phyloP scores from a whole-genome alignment of 2,888 invertebrate genomes.

The Ypsolopha sequella region DNA sequence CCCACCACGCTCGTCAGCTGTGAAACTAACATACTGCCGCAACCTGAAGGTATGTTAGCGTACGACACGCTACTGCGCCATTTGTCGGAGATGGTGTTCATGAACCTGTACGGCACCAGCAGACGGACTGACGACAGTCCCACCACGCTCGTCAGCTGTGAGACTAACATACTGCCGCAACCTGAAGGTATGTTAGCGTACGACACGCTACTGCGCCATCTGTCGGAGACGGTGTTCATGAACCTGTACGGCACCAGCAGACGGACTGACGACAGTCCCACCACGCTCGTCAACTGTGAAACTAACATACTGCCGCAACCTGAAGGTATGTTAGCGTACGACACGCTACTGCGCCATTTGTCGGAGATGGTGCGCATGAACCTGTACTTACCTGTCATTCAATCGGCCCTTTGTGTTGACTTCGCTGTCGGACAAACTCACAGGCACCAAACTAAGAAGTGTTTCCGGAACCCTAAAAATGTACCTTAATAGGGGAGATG shows the following conservation, averaged over 20 bases:
- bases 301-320: conserved; percentile 37
- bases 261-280: conserved; percentile 28
- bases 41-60: conserved; percentile 52
- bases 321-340: conserved; percentile 54
- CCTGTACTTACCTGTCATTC: no score
- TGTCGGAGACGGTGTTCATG: conserved; percentile 66
- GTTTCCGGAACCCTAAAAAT: no score
- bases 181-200: conserved; percentile 54
- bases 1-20: conserved; percentile 17
- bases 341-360: conserved; percentile 60
- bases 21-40: conserved; percentile 32
- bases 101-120: conserved; percentile 58
- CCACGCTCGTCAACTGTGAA: conserved; percentile 15
- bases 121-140: conserved; percentile 31
- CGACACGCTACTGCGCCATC: conserved; percentile 58
- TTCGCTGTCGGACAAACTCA: no score
- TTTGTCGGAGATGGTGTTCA: conserved; percentile 66
- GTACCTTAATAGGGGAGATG: no score
- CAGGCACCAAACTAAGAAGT: no score
- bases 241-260: conserved; percentile 58
- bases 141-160: conserved; percentile 16
- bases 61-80: conserved; percentile 59
- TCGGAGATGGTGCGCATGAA: conserved; percentile 66
- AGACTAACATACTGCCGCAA: conserved; percentile 32
- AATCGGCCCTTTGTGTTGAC: no score